Conservation (phyloP, 2,888 invertebrate species). For the Anticlea derivata region DNA sequence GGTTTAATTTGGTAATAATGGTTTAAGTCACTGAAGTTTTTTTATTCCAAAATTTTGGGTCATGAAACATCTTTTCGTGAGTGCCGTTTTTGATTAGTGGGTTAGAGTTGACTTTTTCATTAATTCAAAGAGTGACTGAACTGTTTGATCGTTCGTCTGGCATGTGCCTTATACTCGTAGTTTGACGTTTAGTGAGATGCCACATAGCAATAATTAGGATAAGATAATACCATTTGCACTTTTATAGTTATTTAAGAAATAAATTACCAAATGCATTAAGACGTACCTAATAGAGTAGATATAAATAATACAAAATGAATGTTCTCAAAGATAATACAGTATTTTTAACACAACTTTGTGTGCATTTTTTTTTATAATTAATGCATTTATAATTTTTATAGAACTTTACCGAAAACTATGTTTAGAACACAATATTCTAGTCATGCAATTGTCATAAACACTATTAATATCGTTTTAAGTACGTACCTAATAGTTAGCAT, state of each 20-base stretch:
- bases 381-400: slow-evolving; percentile 8
- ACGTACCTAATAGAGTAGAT: not conserved
- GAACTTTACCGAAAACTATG: not conserved
- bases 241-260: slow-evolving; percentile 17
- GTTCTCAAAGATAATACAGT: slow-evolving; percentile 2
- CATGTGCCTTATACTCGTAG: slow-evolving; percentile 1
- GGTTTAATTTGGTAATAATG: too few relatives aligned
- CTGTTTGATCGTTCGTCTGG: not conserved
- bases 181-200: slow-evolving; percentile 32
- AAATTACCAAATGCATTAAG: not conserved
- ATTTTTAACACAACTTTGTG: not conserved
- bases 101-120: not conserved
- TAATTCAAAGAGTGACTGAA: not conserved
- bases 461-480: too few relatives aligned
- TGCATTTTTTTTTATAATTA: not conserved
- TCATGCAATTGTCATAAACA: not conserved
- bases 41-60: too few relatives aligned
- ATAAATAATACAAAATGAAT: slow-evolving; percentile 1
- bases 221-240: slow-evolving; percentile 36
- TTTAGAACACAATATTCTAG: slow-evolving; percentile 2
- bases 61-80: too few relatives aligned
- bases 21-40: too few relatives aligned
- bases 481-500: too few relatives aligned
- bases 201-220: slow-evolving; percentile 35
- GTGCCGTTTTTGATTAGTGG: not conserved